Evolutionary conservation across 2,113 vertebrate genomes (phyloP).

Genomic region (Collichthys lucidus): DNA sequence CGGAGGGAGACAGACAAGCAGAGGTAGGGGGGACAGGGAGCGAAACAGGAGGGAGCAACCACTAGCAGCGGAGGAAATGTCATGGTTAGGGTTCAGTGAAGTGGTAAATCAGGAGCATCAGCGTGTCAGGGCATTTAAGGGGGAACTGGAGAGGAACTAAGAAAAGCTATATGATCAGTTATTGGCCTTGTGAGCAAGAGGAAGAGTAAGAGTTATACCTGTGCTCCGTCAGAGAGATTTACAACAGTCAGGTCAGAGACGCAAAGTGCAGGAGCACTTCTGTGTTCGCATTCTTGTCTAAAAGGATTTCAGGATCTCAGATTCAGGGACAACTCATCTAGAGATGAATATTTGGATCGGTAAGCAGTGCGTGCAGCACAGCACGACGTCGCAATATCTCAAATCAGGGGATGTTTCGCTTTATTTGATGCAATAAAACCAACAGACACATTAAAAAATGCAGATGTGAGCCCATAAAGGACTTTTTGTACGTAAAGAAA

Average conservation of each 20-base stretch:
- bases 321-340: conserved; percentile 32
- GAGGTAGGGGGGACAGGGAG: conserved; percentile 60
- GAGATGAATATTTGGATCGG: conserved; percentile 50
- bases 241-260: conserved; percentile 30
- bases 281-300: conserved; percentile 37
- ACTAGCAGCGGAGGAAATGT: conserved; percentile 79
- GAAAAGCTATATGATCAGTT: conserved; percentile 75
- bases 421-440: conserved; percentile 61
- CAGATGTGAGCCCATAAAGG: conserved; percentile 43
- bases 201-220: conserved; percentile 59
- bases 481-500: conserved; percentile 18
- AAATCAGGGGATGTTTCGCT: conserved; percentile 27
- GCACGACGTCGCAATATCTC: conserved; percentile 22
- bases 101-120: conserved; percentile 82
- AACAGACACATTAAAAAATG: conserved; percentile 48
- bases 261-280: conserved; percentile 36
- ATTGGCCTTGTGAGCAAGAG: conserved; percentile 59
- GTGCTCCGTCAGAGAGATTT: conserved; percentile 54
- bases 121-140: conserved; percentile 79
- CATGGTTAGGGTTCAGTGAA: conserved; percentile 81
- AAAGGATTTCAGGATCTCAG: conserved; percentile 35
- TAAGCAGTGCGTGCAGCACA: conserved; percentile 48
- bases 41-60: conserved; percentile 68
- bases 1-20: conserved; percentile 43
- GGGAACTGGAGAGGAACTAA: conserved; percentile 75